Base-by-base conservation (phyloP, 2,888 invertebrate species). In the Sesia apiformis region DNA sequence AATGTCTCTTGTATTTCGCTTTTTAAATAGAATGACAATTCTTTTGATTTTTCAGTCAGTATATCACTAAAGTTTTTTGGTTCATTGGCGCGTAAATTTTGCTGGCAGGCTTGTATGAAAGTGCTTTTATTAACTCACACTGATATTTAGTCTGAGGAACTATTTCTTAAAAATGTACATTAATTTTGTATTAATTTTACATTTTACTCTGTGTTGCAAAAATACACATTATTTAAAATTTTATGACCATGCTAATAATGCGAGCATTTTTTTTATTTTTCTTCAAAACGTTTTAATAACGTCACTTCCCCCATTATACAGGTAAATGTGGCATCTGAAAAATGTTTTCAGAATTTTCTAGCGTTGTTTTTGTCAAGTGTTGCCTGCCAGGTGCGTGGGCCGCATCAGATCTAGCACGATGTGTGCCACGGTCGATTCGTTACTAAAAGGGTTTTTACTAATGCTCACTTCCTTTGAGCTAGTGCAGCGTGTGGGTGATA, bases 361-460 rank as follows among this genome's bases (percentile, higher is more conserved):
- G 65, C 68, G 72, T 66, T 67, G 65, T 66, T 65, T 65, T 63
- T 58, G 62, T 64, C 57, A 58, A 65, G 61, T 52, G 53, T 7
- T 51, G 40, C 39, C 55, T 82, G 84, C 80, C 84, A 84, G 76
- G 67, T 67, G 79, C 77, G 86, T 84, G 81, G 84, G 84, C 65
- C 60, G 77, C 64, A 71, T 67, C 66, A 66, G 64, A 72, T 69
- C 65, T 58, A 58, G 53, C 62, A 69, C 69, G 62, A 84, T 78
- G 72, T 78, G 67, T 79, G 84, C 78, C 84, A 79, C 69, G 83
- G 84, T 63, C 80, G 67, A 64, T 65, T 62, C 62, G 58, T 61
- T 57, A 68, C 70, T 74, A 69, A 76, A 74, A 72, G 69, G 72
- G 69, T 70, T 70, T 72, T 74, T 69, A 62, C 65, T 73, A 71